Conservation (phyloP, 2,797 vertebrate species). For the Clamator glandarius region DNA sequence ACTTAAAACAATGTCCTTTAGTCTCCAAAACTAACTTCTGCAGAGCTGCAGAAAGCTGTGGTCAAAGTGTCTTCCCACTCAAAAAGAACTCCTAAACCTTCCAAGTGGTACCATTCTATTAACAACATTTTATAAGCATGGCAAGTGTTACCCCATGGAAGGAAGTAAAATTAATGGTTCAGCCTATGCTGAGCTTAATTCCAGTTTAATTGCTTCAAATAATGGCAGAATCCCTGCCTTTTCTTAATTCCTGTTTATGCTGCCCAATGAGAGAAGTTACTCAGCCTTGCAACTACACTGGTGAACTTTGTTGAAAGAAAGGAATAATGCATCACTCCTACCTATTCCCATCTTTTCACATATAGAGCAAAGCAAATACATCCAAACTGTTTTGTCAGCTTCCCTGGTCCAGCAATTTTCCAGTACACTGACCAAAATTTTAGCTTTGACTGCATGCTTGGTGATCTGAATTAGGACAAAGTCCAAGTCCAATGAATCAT, state of each 20-base stretch:
- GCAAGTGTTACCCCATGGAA: neutral
- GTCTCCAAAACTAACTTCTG: neutral
- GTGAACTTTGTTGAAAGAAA: neutral
- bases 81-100: neutral
- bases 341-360: neutral
- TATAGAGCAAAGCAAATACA: neutral
- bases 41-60: neutral
- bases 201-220: neutral
- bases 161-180: neutral
- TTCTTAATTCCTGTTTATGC: neutral
- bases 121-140: neutral
- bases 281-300: neutral
- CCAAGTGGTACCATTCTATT: neutral
- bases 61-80: neutral
- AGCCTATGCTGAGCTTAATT: neutral
- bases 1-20: neutral
- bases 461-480: neutral
- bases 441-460: neutral
- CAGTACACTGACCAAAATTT: neutral
- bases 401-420: neutral
- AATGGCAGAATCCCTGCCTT: neutral
- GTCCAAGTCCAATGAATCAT: neutral
- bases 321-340: neutral
- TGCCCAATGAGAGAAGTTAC: neutral
- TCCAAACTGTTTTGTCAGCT: neutral